These are phyloP conservation scores for Entomyzon cyanotis DNA, from an alignment of 2,113 vertebrate species.

Conservation along the genomic window DNA sequence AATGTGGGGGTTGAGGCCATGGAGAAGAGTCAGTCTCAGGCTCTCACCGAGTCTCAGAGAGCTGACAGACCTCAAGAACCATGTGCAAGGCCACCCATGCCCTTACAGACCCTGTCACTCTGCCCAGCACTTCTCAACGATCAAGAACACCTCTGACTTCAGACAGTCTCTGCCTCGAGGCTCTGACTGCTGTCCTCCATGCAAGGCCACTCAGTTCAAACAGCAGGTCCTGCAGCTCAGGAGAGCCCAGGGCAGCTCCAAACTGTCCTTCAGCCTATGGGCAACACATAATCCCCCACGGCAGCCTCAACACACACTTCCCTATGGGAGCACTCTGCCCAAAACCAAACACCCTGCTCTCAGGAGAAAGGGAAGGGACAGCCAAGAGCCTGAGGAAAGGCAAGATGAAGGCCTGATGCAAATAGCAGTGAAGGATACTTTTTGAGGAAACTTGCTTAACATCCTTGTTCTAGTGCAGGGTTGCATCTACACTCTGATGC, in stretches of 20 bases:
- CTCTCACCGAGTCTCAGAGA: background rate
- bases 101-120: background rate
- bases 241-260: rapidly evolving
- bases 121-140: background rate
- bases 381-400: background rate
- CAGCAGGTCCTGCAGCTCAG: background rate
- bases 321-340: background rate
- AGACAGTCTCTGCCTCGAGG: background rate
- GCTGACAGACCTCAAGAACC: background rate
- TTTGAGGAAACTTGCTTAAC: background rate
- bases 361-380: background rate
- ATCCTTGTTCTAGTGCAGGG: background rate
- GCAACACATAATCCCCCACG: rapidly evolving
- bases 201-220: background rate
- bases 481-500: background rate
- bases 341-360: background rate
- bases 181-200: rapidly evolving
- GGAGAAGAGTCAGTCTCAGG: background rate
- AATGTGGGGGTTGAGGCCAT: rapidly evolving
- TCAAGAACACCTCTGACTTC: background rate
- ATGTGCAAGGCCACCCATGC: rapidly evolving
- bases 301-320: background rate
- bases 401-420: background rate
- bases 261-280: background rate
- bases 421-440: rapidly evolving